Conservation (phyloP, 1,140 invertebrate species). For the Drosophila athabasca region DNA sequence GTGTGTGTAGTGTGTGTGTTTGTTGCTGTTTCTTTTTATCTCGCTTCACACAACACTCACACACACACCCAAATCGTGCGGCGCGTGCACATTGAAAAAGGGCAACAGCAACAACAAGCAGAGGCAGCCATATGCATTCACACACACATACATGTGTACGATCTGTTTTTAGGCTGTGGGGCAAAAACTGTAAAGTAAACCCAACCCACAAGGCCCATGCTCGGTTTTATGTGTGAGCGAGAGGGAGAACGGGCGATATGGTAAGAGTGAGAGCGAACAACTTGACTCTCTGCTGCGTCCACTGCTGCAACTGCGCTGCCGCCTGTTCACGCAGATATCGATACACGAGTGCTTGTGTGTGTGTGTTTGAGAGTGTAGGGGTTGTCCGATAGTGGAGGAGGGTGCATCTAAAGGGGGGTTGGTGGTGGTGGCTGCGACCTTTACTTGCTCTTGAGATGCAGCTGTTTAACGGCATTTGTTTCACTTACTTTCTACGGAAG, state of each 20-base stretch:
- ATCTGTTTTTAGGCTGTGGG: slow-evolving; percentile 73
- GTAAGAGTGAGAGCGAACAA: slow-evolving; percentile 42
- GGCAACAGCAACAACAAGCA: slow-evolving; percentile 15
- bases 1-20: slow-evolving; percentile 16
- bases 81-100: slow-evolving; percentile 22
- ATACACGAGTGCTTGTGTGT: background rate
- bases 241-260: slow-evolving; percentile 1
- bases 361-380: background rate
- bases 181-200: slow-evolving; percentile 60
- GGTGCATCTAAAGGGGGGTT: background rate
- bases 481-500: slow-evolving; percentile 8
- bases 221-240: slow-evolving; percentile 15
- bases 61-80: slow-evolving; percentile 30
- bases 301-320: slow-evolving; percentile 38
- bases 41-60: slow-evolving; percentile 11
- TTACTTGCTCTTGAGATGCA: slow-evolving; percentile 73
- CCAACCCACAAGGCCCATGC: slow-evolving; percentile 57
- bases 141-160: slow-evolving; percentile 37
- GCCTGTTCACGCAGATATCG: slow-evolving; percentile 22
- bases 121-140: slow-evolving; percentile 43
- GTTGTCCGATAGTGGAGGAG: background rate
- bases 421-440: slow-evolving; percentile 56
- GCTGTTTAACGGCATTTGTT: slow-evolving; percentile 57
- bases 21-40: slow-evolving; percentile 9
- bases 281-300: slow-evolving; percentile 46